Evolutionary conservation across 2,113 vertebrate species (phyloP), one percentile per base, ranked within the genome.

Genomic region (Peromyscus californicus): DNA sequence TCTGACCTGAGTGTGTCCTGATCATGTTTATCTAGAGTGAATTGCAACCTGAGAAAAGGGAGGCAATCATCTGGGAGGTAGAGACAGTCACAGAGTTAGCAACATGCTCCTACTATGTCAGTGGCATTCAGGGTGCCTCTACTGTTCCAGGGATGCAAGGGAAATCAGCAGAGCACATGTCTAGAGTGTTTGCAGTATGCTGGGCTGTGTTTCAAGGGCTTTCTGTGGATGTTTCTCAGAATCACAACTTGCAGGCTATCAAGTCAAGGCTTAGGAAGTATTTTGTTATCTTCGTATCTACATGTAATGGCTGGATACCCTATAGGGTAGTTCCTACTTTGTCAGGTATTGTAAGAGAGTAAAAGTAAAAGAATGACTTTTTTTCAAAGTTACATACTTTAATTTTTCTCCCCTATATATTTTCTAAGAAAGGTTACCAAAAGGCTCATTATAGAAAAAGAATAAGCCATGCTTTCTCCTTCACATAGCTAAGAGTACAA

Each of bases 21-120:
- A 82, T 92, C 26, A 54, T 85, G 61, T 65, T 96, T 78, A 90
- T n/a, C 76, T 75, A 59, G 87, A 94, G 82, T 91, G n/a, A 96
- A 96, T 48, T 70, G 59, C 42, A 89, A 83, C 61, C 92, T 7
- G 15, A 59, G 21, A 88, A 94, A 80, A 94, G 65, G 76, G 45
- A 96, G 39, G 69, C 61, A 75, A 61, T 12, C 33, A 85, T 69
- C 80, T 94, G 85, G 90, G 67, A 89, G 48, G 22, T 59, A 39
- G 54, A 80, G 36, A 76, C 45, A 92, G 70, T 89, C 84, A 75
- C 51, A 82, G 39, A 88, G 61, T 16, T 91, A 86, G 90, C 72
- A 82, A 7, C n/a, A 1, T 0, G 5, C 54, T 72, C 3, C 31
- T 92, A 15, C 75, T 45, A 65, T 54, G 65, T 65, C 48, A 80